A percentile compares a stretch with the other conserved stretches of the same genome.
Evolutionary conservation across 2,797 vertebrate species (phyloP).

Genomic region (Euthynnus affinis): DNA sequence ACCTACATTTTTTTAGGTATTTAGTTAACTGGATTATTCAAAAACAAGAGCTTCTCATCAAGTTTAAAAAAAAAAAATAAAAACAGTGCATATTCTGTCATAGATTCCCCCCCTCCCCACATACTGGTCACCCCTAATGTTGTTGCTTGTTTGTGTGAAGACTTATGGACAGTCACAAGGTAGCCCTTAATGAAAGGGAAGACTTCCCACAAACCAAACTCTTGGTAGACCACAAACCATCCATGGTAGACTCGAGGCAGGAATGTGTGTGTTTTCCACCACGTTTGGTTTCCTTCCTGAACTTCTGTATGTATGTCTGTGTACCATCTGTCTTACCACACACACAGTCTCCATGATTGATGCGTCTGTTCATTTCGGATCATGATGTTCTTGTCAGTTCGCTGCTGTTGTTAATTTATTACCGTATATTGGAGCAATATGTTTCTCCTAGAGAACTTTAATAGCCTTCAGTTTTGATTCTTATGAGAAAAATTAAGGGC

Average conservation of each 20-base stretch:
- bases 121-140: background rate
- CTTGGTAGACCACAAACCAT: constrained; percentile 77
- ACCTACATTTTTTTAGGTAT: background rate
- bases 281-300: constrained; percentile 72
- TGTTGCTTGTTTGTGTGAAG: constrained; percentile 42
- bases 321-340: constrained; percentile 73
- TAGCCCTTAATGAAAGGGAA: constrained; percentile 48
- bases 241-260: constrained; percentile 31
- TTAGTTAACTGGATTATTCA: no score
- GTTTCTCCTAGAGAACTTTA: constrained; percentile 12
- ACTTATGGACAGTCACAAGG: constrained; percentile 38
- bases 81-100: background rate
- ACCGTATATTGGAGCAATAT: constrained; percentile 5
- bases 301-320: constrained; percentile 68
- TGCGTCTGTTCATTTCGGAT: constrained; percentile 45
- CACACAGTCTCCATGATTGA: constrained; percentile 58
- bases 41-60: no score
- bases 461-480: constrained; percentile 4
- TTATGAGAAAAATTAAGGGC: constrained; percentile 1
- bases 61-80: no score
- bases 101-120: background rate
- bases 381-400: constrained; percentile 36
- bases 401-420: constrained; percentile 36
- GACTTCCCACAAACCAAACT: constrained; percentile 71
- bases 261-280: constrained; percentile 66